Evolutionary conservation across 2,113 vertebrate species (phyloP).

Genomic region (Sylvilagus bachmani): DNA sequence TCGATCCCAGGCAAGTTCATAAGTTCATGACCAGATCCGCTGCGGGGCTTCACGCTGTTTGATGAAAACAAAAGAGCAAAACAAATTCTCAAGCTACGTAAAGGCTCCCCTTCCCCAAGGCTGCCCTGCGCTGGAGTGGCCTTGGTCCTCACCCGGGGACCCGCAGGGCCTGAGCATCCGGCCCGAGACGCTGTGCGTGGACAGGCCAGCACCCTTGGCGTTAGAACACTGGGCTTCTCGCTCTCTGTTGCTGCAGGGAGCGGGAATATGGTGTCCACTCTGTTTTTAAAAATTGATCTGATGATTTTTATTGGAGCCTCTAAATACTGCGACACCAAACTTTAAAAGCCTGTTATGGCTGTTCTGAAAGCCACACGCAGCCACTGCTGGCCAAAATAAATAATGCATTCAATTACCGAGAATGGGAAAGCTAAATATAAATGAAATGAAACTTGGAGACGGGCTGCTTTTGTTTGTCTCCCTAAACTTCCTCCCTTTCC

Average conservation of each 20-base stretch:
- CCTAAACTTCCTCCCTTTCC: neutral
- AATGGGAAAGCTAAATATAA: constrained; percentile 73
- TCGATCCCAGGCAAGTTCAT: neutral
- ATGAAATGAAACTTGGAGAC: constrained; percentile 59
- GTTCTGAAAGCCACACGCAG: constrained; percentile 55
- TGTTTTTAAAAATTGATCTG: constrained; percentile 73
- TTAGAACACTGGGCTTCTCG: neutral
- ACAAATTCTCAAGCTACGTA: neutral
- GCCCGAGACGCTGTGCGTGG: fast-evolving
- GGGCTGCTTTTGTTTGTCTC: neutral
- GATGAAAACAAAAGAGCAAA: neutral
- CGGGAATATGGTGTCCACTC: neutral
- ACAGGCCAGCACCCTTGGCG: fast-evolving
- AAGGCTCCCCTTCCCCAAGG: neutral
- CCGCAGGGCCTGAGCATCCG: fast-evolving
- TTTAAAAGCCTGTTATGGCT: constrained; percentile 70
- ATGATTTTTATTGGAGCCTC: constrained; percentile 37
- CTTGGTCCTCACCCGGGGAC: neutral
- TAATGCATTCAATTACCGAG: constrained; percentile 71
- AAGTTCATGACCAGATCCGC: neutral
- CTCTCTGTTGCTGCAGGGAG: neutral
- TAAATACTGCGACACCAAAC: constrained; percentile 54
- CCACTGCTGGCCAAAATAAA: constrained; percentile 73
- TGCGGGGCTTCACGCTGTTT: neutral
- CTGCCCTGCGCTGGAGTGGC: neutral